Evolutionary conservation across 2,888 invertebrate genomes (phyloP).

Genomic region (Eristalis arbustorum): DNA sequence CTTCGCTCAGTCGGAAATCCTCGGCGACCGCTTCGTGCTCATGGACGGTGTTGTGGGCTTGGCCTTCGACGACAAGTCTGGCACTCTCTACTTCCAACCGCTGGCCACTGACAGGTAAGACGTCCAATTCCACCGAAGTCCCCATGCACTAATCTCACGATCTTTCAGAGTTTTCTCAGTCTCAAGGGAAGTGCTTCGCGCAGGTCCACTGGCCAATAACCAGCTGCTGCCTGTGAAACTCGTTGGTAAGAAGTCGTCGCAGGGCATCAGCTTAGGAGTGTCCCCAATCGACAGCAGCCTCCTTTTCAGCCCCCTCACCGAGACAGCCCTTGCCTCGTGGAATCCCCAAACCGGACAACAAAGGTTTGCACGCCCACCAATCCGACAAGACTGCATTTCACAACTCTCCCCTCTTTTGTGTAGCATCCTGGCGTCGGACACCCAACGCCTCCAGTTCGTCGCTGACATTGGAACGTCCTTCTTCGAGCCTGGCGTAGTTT

Average conservation of each 20-base stretch:
- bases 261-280: conserved; percentile 88
- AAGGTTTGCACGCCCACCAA: conserved; percentile 80
- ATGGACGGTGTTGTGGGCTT: conserved; percentile 87
- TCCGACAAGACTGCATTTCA: not conserved
- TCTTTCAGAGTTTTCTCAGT: conserved; percentile 87
- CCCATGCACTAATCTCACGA: not conserved
- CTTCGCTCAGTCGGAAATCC: conserved; percentile 87
- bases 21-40: conserved; percentile 84
- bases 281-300: conserved; percentile 88
- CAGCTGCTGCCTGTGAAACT: conserved; percentile 87
- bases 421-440: conserved; percentile 87
- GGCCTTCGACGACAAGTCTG: conserved; percentile 83
- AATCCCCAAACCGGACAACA: conserved; percentile 87
- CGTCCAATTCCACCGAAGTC: not conserved
- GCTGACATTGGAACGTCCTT: conserved; percentile 87
- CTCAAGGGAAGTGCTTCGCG: conserved; percentile 86
- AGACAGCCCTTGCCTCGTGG: conserved; percentile 91
- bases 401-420: not conserved
- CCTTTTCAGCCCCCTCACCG: conserved; percentile 88
- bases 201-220: conserved; percentile 87
- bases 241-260: conserved; percentile 91
- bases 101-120: conserved; percentile 84
- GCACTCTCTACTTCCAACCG: conserved; percentile 84
- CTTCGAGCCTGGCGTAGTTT: conserved; percentile 86
- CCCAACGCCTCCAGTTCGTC: conserved; percentile 87